Base-by-base conservation (phyloP, 2,888 invertebrate species). In the Macaria liturata region DNA sequence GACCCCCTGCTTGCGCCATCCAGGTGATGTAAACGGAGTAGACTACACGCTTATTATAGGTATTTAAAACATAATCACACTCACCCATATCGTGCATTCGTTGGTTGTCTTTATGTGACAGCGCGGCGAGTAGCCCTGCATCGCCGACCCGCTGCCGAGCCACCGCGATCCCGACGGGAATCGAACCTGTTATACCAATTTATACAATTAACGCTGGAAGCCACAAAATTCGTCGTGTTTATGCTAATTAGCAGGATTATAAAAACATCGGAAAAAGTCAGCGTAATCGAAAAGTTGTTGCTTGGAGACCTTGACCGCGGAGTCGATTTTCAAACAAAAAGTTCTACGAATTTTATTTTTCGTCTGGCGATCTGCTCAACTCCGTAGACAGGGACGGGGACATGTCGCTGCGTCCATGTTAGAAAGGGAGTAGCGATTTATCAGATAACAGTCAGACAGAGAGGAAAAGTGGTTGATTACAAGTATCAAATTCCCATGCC, bases 101-200 rank as follows among this genome's bases (percentile, higher is more conserved):
- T 64, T 92, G 86, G 70, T 88, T 92, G 76, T 93, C 93, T 74
- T 93, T 91, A 67, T 93, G 93, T 32, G 93, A 89, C 57, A 93
- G 88, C 45, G 93, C 93, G 46, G 93, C 93, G 52, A 91, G 93
- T 34, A 93, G 88, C 61, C 93, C 91, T 43, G 94, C 93, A 71
- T 94, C 94, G 73, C 94, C 95, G 64, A 94, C 93, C 74, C 97
- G 93, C 81, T 97, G 97, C 67, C 97, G 93, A 49, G 96, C 96
- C 65, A 97, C 96, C 39, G 97, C 96, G 70, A 97, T 97, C 59
- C 97, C 97, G 69, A 97, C 95, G 69, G 97, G 97, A 82, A 97
- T 96, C 49, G 93, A 93, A 76, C 72, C 72, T 72, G 59, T 39
- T 54, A 65, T 54, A 62, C 37, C 37, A 57, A 53, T 56, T 45